These are phyloP conservation scores for Eupeodes corollae DNA, from an alignment of 1,140 invertebrate genomes.

Conservation along the genomic window DNA sequence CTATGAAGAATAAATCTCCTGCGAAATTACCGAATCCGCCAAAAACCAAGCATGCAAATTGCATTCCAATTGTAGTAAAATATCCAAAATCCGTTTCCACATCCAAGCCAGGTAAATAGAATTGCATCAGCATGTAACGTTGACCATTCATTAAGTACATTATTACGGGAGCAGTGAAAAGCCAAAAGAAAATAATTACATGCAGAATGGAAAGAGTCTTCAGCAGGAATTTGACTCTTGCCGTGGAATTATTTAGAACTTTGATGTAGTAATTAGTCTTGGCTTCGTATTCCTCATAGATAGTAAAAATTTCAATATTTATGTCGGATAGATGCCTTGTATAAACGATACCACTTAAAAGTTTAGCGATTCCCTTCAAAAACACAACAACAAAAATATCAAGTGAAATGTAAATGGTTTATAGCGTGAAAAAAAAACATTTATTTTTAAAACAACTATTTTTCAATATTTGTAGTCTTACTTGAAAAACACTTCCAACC, in stretches of 20 bases:
- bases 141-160: background rate
- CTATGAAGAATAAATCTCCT: slow-evolving; percentile 13
- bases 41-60: background rate
- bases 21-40: slow-evolving; percentile 14
- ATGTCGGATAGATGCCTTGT: background rate
- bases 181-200: background rate
- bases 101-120: slow-evolving; percentile 14
- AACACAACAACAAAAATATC: too few relatives aligned
- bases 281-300: slow-evolving; percentile 10
- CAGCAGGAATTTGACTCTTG: too few relatives aligned
- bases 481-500: slow-evolving; percentile 11
- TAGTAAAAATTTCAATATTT: background rate
- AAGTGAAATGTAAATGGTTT: too few relatives aligned
- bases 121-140: slow-evolving; percentile 9
- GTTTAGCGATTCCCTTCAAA: slow-evolving; percentile 9
- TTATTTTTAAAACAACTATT: too few relatives aligned
- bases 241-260: background rate
- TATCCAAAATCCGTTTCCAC: slow-evolving; percentile 6
- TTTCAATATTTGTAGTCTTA: too few relatives aligned
- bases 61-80: slow-evolving; percentile 7
- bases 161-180: slow-evolving; percentile 1
- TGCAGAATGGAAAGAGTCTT: too few relatives aligned
- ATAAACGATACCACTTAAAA: slow-evolving; percentile 2
- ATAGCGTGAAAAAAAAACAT: too few relatives aligned
- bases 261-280: slow-evolving; percentile 4